Evolutionary conservation across 2,888 invertebrate species (phyloP), one percentile per base, ranked within the genome.

Genomic region (Neoitamus cyanurus): DNA sequence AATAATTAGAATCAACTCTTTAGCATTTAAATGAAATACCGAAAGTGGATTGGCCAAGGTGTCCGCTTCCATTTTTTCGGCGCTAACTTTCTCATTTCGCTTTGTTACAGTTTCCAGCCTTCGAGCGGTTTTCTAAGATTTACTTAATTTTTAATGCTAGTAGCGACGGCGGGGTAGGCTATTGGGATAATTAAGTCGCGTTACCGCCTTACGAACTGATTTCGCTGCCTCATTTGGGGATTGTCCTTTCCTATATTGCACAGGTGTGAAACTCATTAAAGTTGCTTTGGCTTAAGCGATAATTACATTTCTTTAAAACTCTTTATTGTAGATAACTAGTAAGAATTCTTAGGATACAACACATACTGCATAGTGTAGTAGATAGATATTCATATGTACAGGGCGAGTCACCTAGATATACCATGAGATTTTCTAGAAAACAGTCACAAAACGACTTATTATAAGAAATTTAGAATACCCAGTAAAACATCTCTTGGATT

Each of bases 1-100:
- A 78, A 48, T 78, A 78, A 78, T 78, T 78, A 78, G 48, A 78
- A 78, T 48, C 78, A 78, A 78, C 78, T 78, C 78, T 78, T 78
- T 78, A 78, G 78, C 78, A 78, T 78, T 78, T 78, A 78, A 78
- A 78, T 78, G 78, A 78, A 78, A 78, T 48, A 31, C 78, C 48
- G 58, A 78, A 78, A 48, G 48, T 78, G 48, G 78, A 48, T 78
- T 58, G 78, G 48, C 48, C 34, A 34, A 78, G 78, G 58, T 78
- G 78, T 78, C 78, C 31, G 48, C 20, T 46, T 42, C 25, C 70
- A 31, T 70, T 70, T 31, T 70, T 70, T 15, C 70, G 70, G 42
- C 25, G 37, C 73, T 34, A 73, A 73, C 73, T 73, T 73, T 73
- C 73, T 73, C 73, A 73, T 36, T 73, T 73, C 36, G 36, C 73